A percentile compares a stretch with the other conserved stretches of the same genome.
phyloP scores from a whole-genome alignment of 2,888 invertebrate species.

The Lithodes maja region DNA sequence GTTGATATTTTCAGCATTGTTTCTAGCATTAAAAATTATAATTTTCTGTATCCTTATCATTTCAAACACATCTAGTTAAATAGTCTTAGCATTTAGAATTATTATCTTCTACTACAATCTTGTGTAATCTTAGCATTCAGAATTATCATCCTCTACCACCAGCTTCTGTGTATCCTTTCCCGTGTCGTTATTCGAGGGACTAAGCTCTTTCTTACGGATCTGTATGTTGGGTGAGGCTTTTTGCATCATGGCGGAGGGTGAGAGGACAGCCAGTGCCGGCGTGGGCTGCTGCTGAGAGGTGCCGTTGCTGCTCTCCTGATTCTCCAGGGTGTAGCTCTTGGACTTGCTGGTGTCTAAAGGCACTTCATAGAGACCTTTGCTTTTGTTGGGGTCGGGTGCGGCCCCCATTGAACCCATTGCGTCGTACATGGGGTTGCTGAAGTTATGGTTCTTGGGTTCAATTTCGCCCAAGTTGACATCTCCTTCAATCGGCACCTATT shows the following conservation, averaged over 20 bases:
- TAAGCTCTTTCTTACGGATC: constrained; percentile 85
- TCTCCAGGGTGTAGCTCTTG: constrained; percentile 53
- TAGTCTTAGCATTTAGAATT: constrained; percentile 63
- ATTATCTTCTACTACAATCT: constrained; percentile 87
- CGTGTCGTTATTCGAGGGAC: constrained; percentile 88
- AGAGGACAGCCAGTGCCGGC: constrained; percentile 77
- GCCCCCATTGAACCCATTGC: constrained; percentile 77
- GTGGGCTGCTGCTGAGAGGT: constrained; percentile 18
- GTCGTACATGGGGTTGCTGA: constrained; percentile 99
- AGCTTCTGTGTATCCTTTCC: constrained; percentile 94
- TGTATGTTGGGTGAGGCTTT: constrained; percentile 74
- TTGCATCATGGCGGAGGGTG: constrained; percentile 69
- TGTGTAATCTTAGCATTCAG: constrained; percentile 77
- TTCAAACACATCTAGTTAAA: constrained; percentile 27
- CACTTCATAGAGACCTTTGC: constrained; percentile 72
- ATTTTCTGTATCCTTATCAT: constrained; percentile 3
- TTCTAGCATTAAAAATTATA: not conserved
- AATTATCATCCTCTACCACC: constrained; percentile 83
- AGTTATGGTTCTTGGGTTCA: constrained; percentile 88
- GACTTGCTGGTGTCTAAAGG: constrained; percentile 68
- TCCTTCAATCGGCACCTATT: constrained; percentile 82
- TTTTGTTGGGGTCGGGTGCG: constrained; percentile 65
- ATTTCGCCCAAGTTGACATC: constrained; percentile 88
- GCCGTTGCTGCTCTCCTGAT: constrained; percentile 60
- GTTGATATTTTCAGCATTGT: no score